phyloP scores from a whole-genome alignment of 1,140 invertebrate genomes.

The Caenorhabditis tropicalis region DNA sequence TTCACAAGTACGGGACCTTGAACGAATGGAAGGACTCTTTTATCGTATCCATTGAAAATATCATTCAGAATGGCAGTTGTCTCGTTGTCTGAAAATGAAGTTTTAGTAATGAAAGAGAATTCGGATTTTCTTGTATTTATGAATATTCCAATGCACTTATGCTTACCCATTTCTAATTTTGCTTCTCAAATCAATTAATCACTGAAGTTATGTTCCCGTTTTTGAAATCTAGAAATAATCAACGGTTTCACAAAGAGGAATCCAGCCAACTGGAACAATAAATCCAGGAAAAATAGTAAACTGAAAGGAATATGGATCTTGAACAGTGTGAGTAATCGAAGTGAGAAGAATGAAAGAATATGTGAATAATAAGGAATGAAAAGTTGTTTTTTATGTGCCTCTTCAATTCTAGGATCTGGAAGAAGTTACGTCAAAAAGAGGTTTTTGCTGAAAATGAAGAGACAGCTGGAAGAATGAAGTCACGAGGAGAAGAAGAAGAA shows the following conservation, averaged over 20 bases:
- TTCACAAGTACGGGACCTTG: conserved; percentile 59
- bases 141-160: not conserved
- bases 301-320: not conserved
- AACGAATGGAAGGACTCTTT: conserved; percentile 59
- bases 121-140: no score
- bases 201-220: no score
- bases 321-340: not conserved
- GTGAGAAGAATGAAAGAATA: not conserved
- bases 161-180: not conserved
- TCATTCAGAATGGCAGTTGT: conserved; percentile 35
- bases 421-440: not conserved
- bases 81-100: conserved; percentile 38
- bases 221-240: not conserved
- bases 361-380: not conserved
- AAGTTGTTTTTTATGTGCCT: not conserved
- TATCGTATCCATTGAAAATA: conserved; percentile 47
- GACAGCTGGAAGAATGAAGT: not conserved
- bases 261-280: no score
- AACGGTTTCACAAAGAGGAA: not conserved
- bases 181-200: not conserved
- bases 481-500: not conserved
- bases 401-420: not conserved
- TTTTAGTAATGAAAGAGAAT: not conserved
- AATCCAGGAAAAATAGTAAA: not conserved
- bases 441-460: not conserved